Base-by-base conservation (phyloP, 1,140 invertebrate genomes). In the Phthorimaea operculella region DNA sequence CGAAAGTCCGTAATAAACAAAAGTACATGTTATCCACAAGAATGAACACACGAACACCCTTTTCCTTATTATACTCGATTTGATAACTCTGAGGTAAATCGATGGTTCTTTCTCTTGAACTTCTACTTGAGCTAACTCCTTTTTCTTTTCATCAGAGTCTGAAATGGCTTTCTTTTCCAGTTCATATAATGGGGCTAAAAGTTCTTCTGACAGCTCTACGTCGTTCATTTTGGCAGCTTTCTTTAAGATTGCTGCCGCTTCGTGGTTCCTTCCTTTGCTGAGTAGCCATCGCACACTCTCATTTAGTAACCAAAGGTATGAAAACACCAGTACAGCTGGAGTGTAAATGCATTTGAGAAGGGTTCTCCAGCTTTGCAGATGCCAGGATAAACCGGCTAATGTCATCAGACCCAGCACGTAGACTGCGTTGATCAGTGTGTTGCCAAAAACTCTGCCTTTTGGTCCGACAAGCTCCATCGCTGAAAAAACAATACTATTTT, bases 381-480 rank as follows among this genome's bases (percentile, higher is more conserved):
- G 83, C 87, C 90, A 94, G 3, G 92, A 92, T 1, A 90, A 76
- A 18, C 90, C 76, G 51, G 92, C 90, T 54, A 93, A 72, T 6
- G 90, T 71, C 63, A 91, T 90, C 55, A 92, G 88, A 1, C 94
- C 94, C 10, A 92, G 64, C 0, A 93, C 90, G 71, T 92, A 94
- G 55, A 90, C 90, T 33, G 87, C 87, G 42, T 91, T 90, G 33
- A 93, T 89, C 0, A 93, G 66, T 0, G 92, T 90, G 42, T 92
- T 92, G 51, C 89, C 92, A 18, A 94, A 85, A 0, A 93, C 92
- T 61, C 94, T 85, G 53, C 91, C 90, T 60, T 89, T 88, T 4
- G 92, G 90, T 1, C 91, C 92, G 0, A 94, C 91, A 59, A 93
- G 86, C 73, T 96, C 94, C 72, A 95, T 88, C 21, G 91, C 93